phyloP scores from a whole-genome alignment of 2,113 vertebrate species.

The Ochotona princeps region DNA sequence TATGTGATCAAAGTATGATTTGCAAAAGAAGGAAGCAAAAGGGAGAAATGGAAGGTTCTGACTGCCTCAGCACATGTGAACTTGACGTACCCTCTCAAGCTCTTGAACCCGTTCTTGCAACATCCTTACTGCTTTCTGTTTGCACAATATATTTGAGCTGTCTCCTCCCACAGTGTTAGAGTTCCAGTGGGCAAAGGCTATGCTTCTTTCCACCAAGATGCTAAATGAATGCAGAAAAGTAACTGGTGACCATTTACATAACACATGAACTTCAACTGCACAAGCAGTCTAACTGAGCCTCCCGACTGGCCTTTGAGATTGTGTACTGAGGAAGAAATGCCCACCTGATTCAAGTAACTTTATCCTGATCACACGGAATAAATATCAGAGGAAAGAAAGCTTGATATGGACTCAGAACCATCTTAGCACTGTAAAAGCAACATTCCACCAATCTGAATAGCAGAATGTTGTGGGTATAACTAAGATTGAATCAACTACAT shows the following conservation, averaged over 20 bases:
- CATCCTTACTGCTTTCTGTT: neutral
- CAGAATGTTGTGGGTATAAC: neutral
- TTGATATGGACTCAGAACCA: neutral
- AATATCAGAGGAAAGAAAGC: neutral
- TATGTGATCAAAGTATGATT: neutral
- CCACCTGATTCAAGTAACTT: neutral
- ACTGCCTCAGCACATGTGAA: neutral
- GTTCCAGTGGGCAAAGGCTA: fast-evolving
- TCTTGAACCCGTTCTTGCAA: neutral
- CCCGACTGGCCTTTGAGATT: neutral
- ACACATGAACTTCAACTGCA: neutral
- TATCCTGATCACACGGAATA: neutral
- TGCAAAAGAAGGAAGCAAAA: neutral
- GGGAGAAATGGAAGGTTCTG: neutral
- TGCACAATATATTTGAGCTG: neutral
- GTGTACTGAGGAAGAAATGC: neutral
- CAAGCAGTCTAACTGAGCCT: neutral
- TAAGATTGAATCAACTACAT: neutral
- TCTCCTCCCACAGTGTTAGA: neutral
- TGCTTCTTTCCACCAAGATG: neutral
- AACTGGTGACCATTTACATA: neutral
- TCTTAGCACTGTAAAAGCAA: neutral
- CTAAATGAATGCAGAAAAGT: neutral
- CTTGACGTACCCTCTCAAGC: neutral
- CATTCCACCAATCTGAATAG: neutral